Base-by-base conservation (phyloP, 2,113 vertebrate genomes). In the Cebus imitator region DNA sequence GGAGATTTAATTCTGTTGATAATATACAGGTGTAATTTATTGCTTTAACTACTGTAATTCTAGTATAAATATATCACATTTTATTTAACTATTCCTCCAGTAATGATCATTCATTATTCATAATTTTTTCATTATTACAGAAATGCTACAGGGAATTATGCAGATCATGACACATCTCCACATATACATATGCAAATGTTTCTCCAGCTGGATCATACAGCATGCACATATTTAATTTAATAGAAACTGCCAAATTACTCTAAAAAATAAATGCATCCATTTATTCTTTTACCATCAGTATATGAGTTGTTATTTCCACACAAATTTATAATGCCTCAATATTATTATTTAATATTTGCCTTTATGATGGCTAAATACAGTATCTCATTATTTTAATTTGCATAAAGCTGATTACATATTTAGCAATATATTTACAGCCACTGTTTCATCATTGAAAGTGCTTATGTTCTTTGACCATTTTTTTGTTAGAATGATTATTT, bases 61-160 rank as follows among this genome's bases (percentile, higher is more conserved):
- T 14, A 68, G 43, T 68, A 37, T 84, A 25, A 68, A 43, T 84
- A 40, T 66, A 78, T 35, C 14, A 66, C n/a, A 55, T 90, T 90
- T 93, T 32, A 70, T 48, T 90, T 70, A 83, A 76, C 79, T 66
- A 86, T 57, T 93, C 43, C 78, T 89, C n/a, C 79, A 85, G 80
- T 85, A 66, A 79, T 10, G 21, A 23, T 48, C 58, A 90, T 35
- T 90, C 6, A 6, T 25, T 82, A 35, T 37, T 78, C n/a, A 27
- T 25, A 30, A 17, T 30, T 76, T 52, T 75, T 78, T 79, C 48
- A 58, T 85, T 25, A 79, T 70, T 70, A 85, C 18, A 50, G 70
- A 95, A 58, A 84, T 52, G 8, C 52, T 37, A 32, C 32, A 93
- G n/a, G 73, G n/a, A 93, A 43, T 66, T 43, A 66, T 58, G 32